Conservation (phyloP, 1,140 invertebrate genomes). For the Melipona quadrifasciata region DNA sequence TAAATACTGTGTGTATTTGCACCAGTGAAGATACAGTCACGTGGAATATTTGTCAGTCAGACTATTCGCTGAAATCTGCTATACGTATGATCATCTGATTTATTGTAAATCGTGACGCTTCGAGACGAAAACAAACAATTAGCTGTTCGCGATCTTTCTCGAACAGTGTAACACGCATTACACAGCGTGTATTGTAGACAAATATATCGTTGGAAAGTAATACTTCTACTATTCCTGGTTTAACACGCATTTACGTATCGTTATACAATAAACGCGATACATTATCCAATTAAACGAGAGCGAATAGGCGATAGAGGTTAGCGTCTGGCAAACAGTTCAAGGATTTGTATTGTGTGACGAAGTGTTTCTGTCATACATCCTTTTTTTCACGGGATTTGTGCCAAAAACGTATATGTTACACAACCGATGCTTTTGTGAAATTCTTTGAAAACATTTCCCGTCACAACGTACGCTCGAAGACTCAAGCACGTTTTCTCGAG, state of each 20-base stretch:
- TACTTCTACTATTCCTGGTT: background rate
- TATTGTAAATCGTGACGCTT: no score
- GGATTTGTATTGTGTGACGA: background rate
- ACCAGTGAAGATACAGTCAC: background rate
- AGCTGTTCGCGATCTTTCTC: constrained; percentile 19
- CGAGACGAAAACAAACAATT: constrained; percentile 36
- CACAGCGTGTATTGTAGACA: background rate
- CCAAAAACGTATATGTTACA: constrained; percentile 22
- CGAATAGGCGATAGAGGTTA: constrained; percentile 17
- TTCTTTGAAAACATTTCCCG: background rate
- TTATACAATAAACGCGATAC: background rate
- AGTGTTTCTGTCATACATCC: background rate
- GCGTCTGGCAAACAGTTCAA: constrained; percentile 31
- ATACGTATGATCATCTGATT: background rate
- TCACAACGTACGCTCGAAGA: background rate
- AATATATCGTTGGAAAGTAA: background rate
- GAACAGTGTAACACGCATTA: background rate
- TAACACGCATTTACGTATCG: background rate
- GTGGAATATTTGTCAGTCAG: background rate
- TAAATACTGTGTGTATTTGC: no score
- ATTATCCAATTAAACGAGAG: background rate
- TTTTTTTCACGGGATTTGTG: background rate
- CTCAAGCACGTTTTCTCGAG: background rate
- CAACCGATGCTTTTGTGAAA: constrained; percentile 23
- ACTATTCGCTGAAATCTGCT: background rate